Conservation (phyloP, 1,140 invertebrate species). For the Papilio helenus region DNA sequence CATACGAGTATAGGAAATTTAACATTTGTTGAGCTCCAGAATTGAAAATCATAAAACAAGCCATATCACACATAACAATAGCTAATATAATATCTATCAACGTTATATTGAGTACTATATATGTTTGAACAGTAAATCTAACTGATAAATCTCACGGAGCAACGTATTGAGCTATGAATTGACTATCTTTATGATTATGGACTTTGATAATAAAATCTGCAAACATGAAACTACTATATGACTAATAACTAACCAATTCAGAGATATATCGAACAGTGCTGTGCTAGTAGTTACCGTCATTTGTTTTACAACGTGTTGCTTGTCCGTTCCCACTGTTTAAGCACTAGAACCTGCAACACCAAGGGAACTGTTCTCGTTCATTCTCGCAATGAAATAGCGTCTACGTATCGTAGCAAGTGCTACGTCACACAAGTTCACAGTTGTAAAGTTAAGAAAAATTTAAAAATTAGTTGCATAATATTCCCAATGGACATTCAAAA, state of each 20-base stretch:
- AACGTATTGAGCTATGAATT: slow-evolving; percentile 10
- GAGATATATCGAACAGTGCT: background rate
- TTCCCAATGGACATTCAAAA: no score
- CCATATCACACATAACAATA: background rate
- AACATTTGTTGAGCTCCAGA: background rate
- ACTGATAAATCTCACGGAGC: background rate
- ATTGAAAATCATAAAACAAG: background rate
- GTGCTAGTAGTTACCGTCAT: background rate
- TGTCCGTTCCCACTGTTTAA: background rate
- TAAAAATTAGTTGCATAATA: no score
- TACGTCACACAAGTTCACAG: background rate
- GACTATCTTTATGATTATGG: slow-evolving; percentile 25
- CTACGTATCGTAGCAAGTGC: background rate
- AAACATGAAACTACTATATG: background rate
- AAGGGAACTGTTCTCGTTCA: background rate
- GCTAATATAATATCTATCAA: background rate
- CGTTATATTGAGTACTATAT: background rate
- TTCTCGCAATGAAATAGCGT: background rate
- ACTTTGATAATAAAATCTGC: background rate
- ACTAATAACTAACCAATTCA: background rate
- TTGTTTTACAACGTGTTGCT: background rate
- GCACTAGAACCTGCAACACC: background rate
- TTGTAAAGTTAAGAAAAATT: no score
- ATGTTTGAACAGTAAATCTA: background rate
- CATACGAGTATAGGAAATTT: background rate